phyloP scores from a whole-genome alignment of 92 coral and sea anemone species.

The Porites divaricata region DNA sequence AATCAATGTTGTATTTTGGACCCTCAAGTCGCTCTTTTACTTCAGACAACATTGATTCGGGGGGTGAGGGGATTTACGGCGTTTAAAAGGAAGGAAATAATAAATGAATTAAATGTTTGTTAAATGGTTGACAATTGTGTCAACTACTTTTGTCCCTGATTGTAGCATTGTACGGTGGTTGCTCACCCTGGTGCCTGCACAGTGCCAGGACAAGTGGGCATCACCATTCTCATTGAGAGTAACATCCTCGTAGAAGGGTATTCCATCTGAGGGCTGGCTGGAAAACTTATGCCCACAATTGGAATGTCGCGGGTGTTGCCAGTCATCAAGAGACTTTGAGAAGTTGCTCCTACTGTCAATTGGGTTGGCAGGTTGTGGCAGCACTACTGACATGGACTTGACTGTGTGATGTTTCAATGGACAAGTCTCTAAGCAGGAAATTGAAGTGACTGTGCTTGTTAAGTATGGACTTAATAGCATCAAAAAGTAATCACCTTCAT shows the following conservation, averaged over 20 bases:
- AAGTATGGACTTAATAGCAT: conserved; percentile 12
- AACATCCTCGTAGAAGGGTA: conserved; percentile 36
- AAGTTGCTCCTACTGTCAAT: conserved; percentile 5
- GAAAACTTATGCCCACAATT: conserved; percentile 51
- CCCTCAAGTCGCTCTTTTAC: no score
- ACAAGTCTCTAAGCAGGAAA: conserved; percentile 53
- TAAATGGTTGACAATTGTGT: no score
- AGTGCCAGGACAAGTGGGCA: conserved; percentile 61
- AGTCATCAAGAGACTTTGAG: conserved; percentile 45
- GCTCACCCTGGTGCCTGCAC: conserved; percentile 58
- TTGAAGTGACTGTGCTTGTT: conserved; percentile 40
- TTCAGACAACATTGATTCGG: no score
- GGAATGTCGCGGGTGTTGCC: conserved; percentile 46
- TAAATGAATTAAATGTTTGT: no score
- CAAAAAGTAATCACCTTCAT: conserved; percentile 12
- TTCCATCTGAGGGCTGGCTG: conserved; percentile 29
- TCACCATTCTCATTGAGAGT: conserved; percentile 36
- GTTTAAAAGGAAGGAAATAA: no score
- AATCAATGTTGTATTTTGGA: no score
- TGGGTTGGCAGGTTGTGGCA: conserved; percentile 33
- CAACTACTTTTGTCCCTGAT: no score
- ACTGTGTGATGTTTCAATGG: conserved; percentile 36
- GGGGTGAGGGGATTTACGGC: no score
- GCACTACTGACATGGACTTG: conserved; percentile 32
- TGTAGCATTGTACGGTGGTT: conserved; percentile 43